Evolutionary conservation across 2,888 invertebrate genomes (phyloP).

Genomic region (Papilio demoleus): DNA sequence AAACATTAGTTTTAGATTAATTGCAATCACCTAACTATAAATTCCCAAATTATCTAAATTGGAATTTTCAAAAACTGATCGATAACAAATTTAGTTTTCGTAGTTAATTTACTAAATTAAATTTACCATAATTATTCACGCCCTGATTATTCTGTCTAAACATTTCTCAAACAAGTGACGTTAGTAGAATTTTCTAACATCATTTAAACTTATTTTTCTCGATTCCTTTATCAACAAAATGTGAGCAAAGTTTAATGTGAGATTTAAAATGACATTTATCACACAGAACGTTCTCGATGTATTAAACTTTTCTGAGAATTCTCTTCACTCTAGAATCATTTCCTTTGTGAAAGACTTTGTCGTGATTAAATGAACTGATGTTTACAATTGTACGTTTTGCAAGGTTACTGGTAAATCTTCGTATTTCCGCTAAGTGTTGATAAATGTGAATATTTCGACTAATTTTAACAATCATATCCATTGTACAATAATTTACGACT

Average conservation of each 20-base stretch:
- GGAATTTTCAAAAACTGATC: background rate
- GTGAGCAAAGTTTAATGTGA: background rate
- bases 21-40: background rate
- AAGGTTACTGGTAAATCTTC: background rate
- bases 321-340: background rate
- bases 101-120: background rate
- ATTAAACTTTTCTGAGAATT: background rate
- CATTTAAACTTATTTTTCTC: background rate
- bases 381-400: background rate
- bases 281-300: background rate
- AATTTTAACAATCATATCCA: too few relatives aligned
- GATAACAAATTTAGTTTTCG: background rate
- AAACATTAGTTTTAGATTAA: background rate
- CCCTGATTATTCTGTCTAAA: background rate
- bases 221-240: slow-evolving; percentile 11
- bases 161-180: background rate
- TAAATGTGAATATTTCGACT: too few relatives aligned
- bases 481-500: too few relatives aligned
- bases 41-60: background rate
- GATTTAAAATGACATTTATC: background rate
- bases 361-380: background rate
- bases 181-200: background rate
- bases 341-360: background rate
- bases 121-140: background rate
- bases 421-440: too few relatives aligned